phyloP scores from a whole-genome alignment of 2,888 invertebrate species.

The Blastobasis lacticolella region DNA sequence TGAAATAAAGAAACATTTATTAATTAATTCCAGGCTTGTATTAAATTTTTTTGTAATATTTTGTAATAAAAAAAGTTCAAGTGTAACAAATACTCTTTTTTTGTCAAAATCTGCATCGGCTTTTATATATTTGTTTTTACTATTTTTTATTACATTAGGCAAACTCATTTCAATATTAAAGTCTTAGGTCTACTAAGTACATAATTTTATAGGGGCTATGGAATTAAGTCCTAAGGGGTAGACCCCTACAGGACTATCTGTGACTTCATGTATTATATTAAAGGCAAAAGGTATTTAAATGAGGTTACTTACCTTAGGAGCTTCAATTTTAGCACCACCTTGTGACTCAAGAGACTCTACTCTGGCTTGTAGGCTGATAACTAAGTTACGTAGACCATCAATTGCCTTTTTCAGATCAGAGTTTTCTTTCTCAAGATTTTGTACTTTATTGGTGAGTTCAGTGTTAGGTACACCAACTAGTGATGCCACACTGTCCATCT shows the following conservation, averaged over 20 bases:
- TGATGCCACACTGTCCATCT: conserved; percentile 80
- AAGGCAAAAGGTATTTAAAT: neutral
- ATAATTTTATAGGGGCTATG: no score
- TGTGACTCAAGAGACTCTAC: conserved; percentile 53
- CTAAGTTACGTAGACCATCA: conserved; percentile 57
- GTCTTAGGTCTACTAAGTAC: no score
- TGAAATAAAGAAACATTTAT: conserved; percentile 10
- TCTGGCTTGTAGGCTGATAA: conserved; percentile 62
- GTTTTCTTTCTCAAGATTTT: conserved; percentile 75
- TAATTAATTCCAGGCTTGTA: neutral
- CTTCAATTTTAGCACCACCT: conserved; percentile 26
- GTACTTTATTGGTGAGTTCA: conserved; percentile 72
- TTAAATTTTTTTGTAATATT: no score
- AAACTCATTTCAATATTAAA: no score
- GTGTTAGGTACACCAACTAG: conserved; percentile 71
- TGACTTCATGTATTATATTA: no score
- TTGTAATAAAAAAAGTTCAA: no score
- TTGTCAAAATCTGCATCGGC: no score
- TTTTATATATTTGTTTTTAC: no score
- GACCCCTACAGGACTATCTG: no score
- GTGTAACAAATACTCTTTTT: no score
- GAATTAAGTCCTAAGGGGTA: no score
- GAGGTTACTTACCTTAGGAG: conserved; percentile 32
- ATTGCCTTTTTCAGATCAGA: conserved; percentile 63
- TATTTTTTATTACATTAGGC: no score